Percentiles rank a stretch among this genome's conserved stretches.
Conservation (phyloP, 2,888 invertebrate genomes). For the Eucriotettix oculatus region DNA sequence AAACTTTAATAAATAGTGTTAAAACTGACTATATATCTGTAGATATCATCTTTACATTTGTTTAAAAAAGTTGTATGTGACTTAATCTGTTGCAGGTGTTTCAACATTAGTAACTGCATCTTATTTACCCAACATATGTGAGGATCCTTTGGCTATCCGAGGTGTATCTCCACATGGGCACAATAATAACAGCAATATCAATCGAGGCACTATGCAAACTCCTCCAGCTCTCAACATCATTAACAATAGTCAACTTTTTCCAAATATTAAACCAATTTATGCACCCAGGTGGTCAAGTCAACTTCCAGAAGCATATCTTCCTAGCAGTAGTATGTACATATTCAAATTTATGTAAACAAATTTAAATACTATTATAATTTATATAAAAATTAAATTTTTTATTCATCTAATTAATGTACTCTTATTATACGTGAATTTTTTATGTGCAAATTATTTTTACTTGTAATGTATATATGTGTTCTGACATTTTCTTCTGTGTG, state of each 20-base stretch:
- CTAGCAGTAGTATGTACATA: conserved; percentile 26
- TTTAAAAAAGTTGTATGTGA: background rate
- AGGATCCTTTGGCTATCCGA: conserved; percentile 11
- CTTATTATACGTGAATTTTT: too few species aligned
- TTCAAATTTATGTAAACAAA: background rate
- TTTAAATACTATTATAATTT: background rate
- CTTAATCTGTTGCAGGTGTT: conserved; percentile 8
- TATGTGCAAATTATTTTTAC: too few species aligned
- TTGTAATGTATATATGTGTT: too few species aligned
- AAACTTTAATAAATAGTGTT: too few species aligned
- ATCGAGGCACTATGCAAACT: conserved; percentile 30
- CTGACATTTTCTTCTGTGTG: background rate
- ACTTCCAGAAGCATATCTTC: conserved; percentile 43
- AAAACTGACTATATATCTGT: too few species aligned
- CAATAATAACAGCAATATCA: background rate
- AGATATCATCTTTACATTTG: too few species aligned
- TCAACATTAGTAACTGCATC: conserved; percentile 26
- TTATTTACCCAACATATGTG: conserved; percentile 43
- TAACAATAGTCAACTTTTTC: conserved; percentile 50
- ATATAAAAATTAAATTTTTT: too few species aligned
- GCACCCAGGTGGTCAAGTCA: conserved; percentile 48
- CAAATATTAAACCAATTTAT: conserved; percentile 45
- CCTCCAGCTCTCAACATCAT: conserved; percentile 44
- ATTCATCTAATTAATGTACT: too few species aligned
- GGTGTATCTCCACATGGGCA: conserved; percentile 5